Evolutionary conservation across 2,113 vertebrate species (phyloP), one percentile per base, ranked within the genome.

Genomic region (Cynocephalus volans): DNA sequence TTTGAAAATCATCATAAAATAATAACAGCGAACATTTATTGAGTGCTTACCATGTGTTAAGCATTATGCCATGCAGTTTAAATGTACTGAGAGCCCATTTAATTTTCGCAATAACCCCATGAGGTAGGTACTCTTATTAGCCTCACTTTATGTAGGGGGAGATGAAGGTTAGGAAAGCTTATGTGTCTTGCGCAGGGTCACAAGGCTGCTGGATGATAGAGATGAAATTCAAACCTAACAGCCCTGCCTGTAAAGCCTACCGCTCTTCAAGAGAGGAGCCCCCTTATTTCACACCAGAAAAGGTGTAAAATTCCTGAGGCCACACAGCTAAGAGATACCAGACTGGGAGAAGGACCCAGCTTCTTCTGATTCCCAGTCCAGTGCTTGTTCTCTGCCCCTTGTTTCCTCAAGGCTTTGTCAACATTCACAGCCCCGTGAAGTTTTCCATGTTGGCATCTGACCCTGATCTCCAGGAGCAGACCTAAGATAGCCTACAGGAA

Each of bases 1-100:
- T 83, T 94, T 90, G 60, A 69, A 97, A 90, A 10, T 89, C 72
- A 13, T 88, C 60, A 65, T 84, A 90, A 96, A 89, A 84, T 72
- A 97, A 77, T 58, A 96, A n/a, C 36, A 73, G 81, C 41, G 54
- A 70, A 58, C 18, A 33, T 81, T 90, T 80, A 85, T 50, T 60
- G 90, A 96, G 64, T 89, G 56, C 12, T 65, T 81, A 26, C 60
- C 85, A 90, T 88, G 64, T 93, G 85, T 87, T 88, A 75, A 45
- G 36, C 41, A 88, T 85, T 50, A 75, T 79, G n/a, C n/a, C 62
- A 69, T 5, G 14, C 10, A 6, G 31, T 79, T 86, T 90, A 86
- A 84, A 50, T 93, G 52, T 64, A 75, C 65, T 10, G 45, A 26
- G 75, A 89, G 48, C n/a, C 65, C 33, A 54, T 82, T 93, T 76